Conservation (phyloP, 2,888 invertebrate genomes). For the Rugalucina vietnamica region DNA sequence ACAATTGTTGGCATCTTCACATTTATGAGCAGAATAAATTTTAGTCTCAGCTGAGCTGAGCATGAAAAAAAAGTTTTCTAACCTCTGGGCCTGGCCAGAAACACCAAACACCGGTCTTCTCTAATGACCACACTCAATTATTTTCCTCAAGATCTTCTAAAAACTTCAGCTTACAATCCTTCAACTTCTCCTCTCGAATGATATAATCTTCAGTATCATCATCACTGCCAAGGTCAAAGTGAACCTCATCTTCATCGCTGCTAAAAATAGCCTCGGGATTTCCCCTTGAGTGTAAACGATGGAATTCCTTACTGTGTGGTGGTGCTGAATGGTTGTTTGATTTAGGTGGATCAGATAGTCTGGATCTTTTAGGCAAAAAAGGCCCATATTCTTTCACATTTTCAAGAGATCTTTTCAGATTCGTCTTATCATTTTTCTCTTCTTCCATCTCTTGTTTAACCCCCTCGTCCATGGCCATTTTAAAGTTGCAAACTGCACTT, state of each 20-base stretch:
- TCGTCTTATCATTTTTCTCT: background rate
- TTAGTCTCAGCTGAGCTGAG: too few species aligned
- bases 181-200: background rate
- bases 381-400: background rate
- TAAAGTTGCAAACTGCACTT: background rate
- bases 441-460: too few species aligned
- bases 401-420: background rate
- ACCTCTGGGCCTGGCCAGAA: too few species aligned
- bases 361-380: background rate
- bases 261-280: background rate
- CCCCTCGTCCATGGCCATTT: too few species aligned
- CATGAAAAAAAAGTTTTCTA: too few species aligned
- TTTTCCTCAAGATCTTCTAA: background rate
- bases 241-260: background rate
- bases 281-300: background rate
- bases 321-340: background rate
- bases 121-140: too few species aligned
- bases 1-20: too few species aligned
- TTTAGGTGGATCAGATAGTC: background rate
- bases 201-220: slow-evolving; percentile 12
- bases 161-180: background rate
- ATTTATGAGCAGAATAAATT: too few species aligned
- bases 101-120: too few species aligned
- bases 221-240: slow-evolving; percentile 9
- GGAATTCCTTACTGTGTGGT: background rate